Base-by-base conservation (phyloP, 1,140 invertebrate species). In the Anagrus nilaparvatae region DNA sequence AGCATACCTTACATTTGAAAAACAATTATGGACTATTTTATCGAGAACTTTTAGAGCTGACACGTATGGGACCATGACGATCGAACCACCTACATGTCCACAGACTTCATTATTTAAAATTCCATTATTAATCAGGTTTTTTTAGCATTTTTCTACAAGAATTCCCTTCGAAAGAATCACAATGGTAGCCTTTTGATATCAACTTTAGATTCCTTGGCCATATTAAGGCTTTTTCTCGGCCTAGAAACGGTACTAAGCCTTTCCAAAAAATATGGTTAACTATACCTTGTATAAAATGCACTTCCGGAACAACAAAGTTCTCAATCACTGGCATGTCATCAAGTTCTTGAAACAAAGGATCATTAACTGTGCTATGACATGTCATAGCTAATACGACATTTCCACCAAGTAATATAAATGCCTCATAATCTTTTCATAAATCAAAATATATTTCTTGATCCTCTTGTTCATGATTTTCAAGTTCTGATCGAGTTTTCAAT, bases 191-290 rank as follows among this genome's bases (percentile, higher is more conserved):
- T 13, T 13, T 32, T 32, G 13, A 2, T 14, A 32, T 14, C 7
- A 32, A 8, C 7, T 25, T 25, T 25, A 25, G 5, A 7, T 25
- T 14, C 31, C 9, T 10, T 8, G 8, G 31, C 31, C 31, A 14
- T 8, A 32, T 10, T 8, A 32, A 32, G 29, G 10, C 16, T n/a
- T n/a, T 37, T 23, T 29, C 38, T 9, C 21, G 10, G 14, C 38
- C 38, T 5, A 25, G 24, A 25, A 25, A 19, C 29, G 24, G 31
- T 21, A 47, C 23, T 29, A 13, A 23, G 14, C n/a, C 27, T 12
- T 42, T 16, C 27, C n/a, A 44, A 10, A 31, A 9, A 32, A 45
- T 28, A 14, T 45, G 18, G 8, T 24, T 35, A 10, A 27, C n/a
- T 12, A 13, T 7, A 45, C 24, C 14, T 12, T 45, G 23, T 19